Conservation (phyloP, 2,113 vertebrate genomes). For the Cranoglanis bouderius region DNA sequence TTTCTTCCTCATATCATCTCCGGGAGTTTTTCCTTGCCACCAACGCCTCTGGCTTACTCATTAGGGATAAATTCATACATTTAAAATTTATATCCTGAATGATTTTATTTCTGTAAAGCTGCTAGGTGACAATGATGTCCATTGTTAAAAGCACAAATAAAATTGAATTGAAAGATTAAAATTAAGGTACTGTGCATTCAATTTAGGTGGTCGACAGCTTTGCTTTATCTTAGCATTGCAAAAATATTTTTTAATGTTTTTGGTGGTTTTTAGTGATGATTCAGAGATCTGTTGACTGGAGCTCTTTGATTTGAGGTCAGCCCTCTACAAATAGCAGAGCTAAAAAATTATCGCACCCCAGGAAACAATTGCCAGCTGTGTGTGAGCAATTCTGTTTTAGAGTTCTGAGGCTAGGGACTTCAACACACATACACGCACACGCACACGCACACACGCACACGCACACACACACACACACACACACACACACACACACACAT, state of each 20-base stretch:
- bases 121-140: too few species aligned
- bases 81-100: too few species aligned
- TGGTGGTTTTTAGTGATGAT: neutral
- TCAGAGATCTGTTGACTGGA: neutral
- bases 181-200: neutral
- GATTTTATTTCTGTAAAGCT: too few species aligned
- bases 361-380: neutral
- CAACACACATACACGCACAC: neutral
- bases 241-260: neutral
- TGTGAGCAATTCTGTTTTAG: conserved; percentile 25
- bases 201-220: neutral
- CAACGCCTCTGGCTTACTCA: too few species aligned
- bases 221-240: neutral
- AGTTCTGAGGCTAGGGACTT: neutral
- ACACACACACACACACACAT: neutral
- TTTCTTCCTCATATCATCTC: too few species aligned
- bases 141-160: too few species aligned
- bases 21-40: too few species aligned
- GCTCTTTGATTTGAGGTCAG: neutral
- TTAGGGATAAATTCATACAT: too few species aligned
- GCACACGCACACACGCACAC: neutral
- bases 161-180: too few species aligned
- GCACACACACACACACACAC: neutral
- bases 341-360: neutral
- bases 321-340: neutral